Conservation (phyloP, 2,888 invertebrate species). For the Nebria salina region DNA sequence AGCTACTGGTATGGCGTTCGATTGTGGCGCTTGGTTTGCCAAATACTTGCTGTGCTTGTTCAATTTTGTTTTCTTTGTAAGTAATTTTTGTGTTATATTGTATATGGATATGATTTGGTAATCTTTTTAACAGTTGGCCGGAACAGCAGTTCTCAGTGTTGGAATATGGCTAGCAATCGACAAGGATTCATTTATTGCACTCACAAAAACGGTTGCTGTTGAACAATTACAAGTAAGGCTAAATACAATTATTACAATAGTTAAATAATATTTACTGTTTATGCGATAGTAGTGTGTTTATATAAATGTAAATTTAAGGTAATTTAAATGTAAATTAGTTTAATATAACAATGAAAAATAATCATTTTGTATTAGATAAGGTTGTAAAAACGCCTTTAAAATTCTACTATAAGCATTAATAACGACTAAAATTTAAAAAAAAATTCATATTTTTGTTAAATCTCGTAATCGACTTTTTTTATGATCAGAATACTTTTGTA, state of each 20-base stretch:
- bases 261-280: not conserved
- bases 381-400: no score
- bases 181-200: constrained; percentile 72
- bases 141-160: constrained; percentile 71
- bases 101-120: constrained; percentile 20
- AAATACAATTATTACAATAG: not conserved
- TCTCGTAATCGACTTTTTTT: no score
- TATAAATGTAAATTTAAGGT: no score
- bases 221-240: constrained; percentile 68
- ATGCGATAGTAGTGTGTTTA: no score
- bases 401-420: no score
- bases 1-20: constrained; percentile 60
- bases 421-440: no score
- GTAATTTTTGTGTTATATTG: constrained; percentile 58
- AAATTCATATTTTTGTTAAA: no score
- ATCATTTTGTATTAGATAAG: no score
- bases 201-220: constrained; percentile 68
- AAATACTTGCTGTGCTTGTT: constrained; percentile 78
- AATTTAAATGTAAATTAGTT: no score
- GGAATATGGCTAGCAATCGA: constrained; percentile 77
- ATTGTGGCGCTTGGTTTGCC: constrained; percentile 72
- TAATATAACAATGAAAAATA: no score
- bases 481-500: no score
- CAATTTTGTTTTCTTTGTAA: constrained; percentile 78
- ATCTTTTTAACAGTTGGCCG: constrained; percentile 65